phyloP scores from a whole-genome alignment of 2,113 vertebrate species.

The Onychostruthus taczanowskii region DNA sequence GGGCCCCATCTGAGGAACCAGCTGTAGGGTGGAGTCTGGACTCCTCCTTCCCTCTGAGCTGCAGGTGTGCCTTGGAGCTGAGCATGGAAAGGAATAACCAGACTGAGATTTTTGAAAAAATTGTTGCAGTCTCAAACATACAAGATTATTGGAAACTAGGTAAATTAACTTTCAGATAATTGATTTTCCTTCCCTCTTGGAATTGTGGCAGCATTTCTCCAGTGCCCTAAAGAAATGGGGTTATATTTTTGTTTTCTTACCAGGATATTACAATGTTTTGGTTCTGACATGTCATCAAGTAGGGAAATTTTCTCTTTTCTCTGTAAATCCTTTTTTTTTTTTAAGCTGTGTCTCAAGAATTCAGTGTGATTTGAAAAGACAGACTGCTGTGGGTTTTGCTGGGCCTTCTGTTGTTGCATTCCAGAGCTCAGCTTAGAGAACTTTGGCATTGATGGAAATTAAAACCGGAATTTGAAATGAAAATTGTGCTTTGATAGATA shows the following conservation, averaged over 20 bases:
- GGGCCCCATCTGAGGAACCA: not conserved
- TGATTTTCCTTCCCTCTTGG: not conserved
- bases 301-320: not conserved
- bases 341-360: not conserved
- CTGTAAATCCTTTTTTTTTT: not conserved
- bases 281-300: not conserved
- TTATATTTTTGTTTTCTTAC: not conserved
- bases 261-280: not conserved
- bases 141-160: not conserved
- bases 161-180: not conserved
- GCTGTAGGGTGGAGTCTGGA: not conserved
- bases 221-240: not conserved
- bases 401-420: not conserved
- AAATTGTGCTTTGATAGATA: not conserved
- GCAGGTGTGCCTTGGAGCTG: not conserved
- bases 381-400: not conserved
- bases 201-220: not conserved
- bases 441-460: not conserved
- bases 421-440: not conserved
- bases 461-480: not conserved
- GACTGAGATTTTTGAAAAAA: rapidly evolving
- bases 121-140: not conserved
- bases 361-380: not conserved
- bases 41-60: not conserved
- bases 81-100: not conserved